Base-by-base conservation (phyloP, 1,140 invertebrate species). In the Acromyrmex echinatior region DNA sequence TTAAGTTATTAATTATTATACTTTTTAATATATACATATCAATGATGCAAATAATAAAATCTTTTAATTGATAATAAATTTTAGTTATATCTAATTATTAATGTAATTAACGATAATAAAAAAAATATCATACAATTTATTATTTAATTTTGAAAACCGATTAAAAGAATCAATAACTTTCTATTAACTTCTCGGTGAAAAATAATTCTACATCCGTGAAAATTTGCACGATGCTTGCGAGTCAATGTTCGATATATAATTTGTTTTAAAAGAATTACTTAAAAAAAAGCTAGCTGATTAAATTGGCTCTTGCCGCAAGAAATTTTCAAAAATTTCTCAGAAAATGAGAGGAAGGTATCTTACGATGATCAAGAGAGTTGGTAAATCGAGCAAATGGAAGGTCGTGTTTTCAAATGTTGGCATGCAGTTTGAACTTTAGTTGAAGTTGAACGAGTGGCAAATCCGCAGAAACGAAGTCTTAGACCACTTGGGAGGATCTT, bases 361-460 rank as follows among this genome's bases (percentile, higher is more conserved):
- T 25, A n/a, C 16, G 21, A 51, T 35, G 28, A 9, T 58, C 10
- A 31, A 35, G 21, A 51, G n/a, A 14, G 7, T 0, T n/a, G 28
- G 49, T 25, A 80, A 87, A 90, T 89, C 51, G 87, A 89, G 28
- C 76, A 74, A 65, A 49, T 74, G 14, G 39, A 76, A 63, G 53
- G 3, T 49, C 45, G 3, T 58, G 77, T 73, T 90, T 82, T 76
- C 78, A 79, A 68, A 78, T 73, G 39, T 73, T 39, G 60, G 56
- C 68, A 58, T 31, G 16, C 31, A 45, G 63, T 49, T 74, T 56
- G 53, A 66, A 66, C 35, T 65, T 53, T 39, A 53, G 16, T 45
- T 35, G 45, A 84, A 70, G 62, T 85, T 79, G 71, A 79, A 85
- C 77, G 84, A 82, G 70, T 21, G 28, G 14, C 60, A 39, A 66